phyloP scores from a whole-genome alignment of 2,113 vertebrate species.

The Scytalopus superciliaris region DNA sequence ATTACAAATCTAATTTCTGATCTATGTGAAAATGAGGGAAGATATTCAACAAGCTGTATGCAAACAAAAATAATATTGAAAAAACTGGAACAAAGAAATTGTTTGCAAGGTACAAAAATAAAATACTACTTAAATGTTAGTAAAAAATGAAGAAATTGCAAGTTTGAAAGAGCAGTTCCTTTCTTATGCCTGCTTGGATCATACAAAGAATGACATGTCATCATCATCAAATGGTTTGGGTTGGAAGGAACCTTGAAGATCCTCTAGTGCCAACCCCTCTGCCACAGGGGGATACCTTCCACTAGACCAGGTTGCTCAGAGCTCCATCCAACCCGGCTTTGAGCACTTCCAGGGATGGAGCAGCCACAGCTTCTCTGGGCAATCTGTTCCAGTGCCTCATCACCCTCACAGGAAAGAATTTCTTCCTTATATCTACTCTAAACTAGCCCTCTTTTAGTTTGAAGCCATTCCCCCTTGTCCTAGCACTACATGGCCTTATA shows the following conservation, averaged over 20 bases:
- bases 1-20: background rate
- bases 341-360: background rate
- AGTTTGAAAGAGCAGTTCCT: background rate
- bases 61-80: background rate
- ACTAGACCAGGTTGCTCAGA: background rate
- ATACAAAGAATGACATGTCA: background rate
- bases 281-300: background rate
- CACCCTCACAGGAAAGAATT: background rate
- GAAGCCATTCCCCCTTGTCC: background rate
- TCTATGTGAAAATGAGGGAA: background rate
- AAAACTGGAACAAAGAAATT: background rate
- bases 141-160: background rate
- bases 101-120: background rate
- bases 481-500: background rate
- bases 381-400: background rate
- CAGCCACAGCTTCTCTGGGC: background rate
- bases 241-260: background rate
- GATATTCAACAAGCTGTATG: background rate
- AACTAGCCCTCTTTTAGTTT: background rate
- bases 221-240: background rate
- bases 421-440: background rate
- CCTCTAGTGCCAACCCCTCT: background rate
- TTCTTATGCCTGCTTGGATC: background rate
- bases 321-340: background rate
- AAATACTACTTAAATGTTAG: background rate